A percentile compares a stretch with the other conserved stretches of the same genome.
Conservation (phyloP, 2,113 vertebrate genomes). For the Notarius quadriscutis region DNA sequence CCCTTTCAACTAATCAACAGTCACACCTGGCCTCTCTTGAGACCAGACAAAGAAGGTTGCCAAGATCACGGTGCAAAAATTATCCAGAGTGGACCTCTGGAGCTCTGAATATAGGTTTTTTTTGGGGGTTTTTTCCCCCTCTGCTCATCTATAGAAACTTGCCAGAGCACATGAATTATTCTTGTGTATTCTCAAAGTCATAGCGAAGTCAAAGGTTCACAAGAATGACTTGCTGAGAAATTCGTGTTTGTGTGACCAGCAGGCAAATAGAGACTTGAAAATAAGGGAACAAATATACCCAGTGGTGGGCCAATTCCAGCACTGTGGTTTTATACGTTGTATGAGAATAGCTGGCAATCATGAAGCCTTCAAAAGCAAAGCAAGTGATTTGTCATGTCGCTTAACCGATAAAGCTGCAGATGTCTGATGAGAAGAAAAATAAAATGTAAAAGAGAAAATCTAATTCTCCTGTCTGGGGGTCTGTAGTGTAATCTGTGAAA, state of each 20-base stretch:
- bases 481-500: slow-evolving; percentile 57
- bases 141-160: slow-evolving; percentile 63
- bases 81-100: slow-evolving; percentile 63
- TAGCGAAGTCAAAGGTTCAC: slow-evolving; percentile 73
- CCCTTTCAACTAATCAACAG: slow-evolving; percentile 52
- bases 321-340: slow-evolving; percentile 52
- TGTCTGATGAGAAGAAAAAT: slow-evolving; percentile 59
- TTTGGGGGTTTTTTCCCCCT: slow-evolving; percentile 10
- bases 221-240: slow-evolving; percentile 66
- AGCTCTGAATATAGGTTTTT: slow-evolving; percentile 65
- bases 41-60: slow-evolving; percentile 45
- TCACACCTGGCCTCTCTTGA: slow-evolving; percentile 59
- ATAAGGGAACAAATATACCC: slow-evolving; percentile 10
- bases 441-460: slow-evolving; percentile 46
- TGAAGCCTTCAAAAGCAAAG: slow-evolving; percentile 55
- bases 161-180: slow-evolving; percentile 75
- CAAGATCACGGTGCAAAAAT: slow-evolving; percentile 53
- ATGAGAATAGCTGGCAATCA: slow-evolving; percentile 44
- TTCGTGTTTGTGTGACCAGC: slow-evolving; percentile 49
- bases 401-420: slow-evolving; percentile 64
- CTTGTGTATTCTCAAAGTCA: slow-evolving; percentile 77
- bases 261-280: slow-evolving; percentile 43
- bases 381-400: slow-evolving; percentile 57
- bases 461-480: slow-evolving; percentile 51
- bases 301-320: slow-evolving; percentile 47